Evolutionary conservation across 2,888 invertebrate genomes (phyloP).

Genomic region (Thelaira solivaga): DNA sequence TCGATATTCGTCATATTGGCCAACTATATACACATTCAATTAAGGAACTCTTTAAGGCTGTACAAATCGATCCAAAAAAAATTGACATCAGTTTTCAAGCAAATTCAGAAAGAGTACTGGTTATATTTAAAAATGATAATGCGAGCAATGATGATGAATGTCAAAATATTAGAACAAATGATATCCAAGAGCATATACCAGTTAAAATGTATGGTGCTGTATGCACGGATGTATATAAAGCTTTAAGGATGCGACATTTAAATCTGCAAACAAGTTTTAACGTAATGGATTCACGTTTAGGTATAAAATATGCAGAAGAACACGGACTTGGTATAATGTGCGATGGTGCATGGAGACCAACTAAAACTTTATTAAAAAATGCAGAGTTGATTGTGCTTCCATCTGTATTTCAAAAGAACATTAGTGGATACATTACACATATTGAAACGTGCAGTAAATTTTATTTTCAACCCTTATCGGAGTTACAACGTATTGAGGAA

Average conservation of each 20-base stretch:
- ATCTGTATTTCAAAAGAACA: constrained; percentile 79
- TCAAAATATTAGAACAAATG: constrained; percentile 48
- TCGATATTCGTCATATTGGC: constrained; percentile 82
- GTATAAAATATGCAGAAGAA: constrained; percentile 77
- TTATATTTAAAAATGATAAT: constrained; percentile 80
- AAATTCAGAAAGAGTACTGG: constrained; percentile 81
- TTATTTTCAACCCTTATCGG: constrained; percentile 73
- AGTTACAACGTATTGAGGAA: constrained; percentile 69
- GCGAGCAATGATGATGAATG: constrained; percentile 65
- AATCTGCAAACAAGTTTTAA: constrained; percentile 67
- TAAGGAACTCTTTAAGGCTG: constrained; percentile 79
- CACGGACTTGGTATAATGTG: constrained; percentile 69
- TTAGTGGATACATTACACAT: constrained; percentile 78
- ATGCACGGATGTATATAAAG: constrained; percentile 85
- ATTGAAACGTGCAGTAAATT: constrained; percentile 74
- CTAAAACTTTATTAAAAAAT: constrained; percentile 67
- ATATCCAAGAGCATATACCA: neutral
- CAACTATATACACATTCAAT: constrained; percentile 83
- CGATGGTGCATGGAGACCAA: constrained; percentile 70
- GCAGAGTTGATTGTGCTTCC: constrained; percentile 81
- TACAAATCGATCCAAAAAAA: constrained; percentile 74
- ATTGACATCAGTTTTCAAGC: constrained; percentile 76
- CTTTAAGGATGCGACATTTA: constrained; percentile 83
- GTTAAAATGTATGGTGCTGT: constrained; percentile 81
- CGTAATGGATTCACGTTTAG: constrained; percentile 76